phyloP scores from a whole-genome alignment of 2,797 vertebrate species.

The Notolepis coatsorum region DNA sequence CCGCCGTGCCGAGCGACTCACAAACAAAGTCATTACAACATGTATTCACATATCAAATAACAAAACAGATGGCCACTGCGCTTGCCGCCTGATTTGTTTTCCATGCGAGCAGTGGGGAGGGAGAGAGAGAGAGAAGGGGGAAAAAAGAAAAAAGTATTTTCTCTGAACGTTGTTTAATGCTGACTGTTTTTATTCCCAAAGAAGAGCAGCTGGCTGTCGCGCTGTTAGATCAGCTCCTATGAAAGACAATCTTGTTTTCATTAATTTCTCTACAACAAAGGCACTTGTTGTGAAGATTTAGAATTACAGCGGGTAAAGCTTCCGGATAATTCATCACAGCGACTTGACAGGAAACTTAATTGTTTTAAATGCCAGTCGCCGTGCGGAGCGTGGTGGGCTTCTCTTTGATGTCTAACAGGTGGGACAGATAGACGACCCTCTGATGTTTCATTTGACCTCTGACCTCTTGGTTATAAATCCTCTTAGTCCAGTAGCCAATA shows the following conservation, averaged over 20 bases:
- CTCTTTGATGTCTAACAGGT: conserved; percentile 82
- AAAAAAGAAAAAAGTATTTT: conserved; percentile 92
- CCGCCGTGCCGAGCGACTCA: conserved; percentile 97
- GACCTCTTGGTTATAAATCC: conserved; percentile 70
- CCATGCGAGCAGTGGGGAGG: conserved; percentile 90
- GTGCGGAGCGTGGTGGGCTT: conserved; percentile 69
- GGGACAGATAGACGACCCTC: conserved; percentile 74
- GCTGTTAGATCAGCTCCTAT: conserved; percentile 99
- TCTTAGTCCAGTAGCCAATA: conserved; percentile 64
- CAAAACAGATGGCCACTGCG: conserved; percentile 99
- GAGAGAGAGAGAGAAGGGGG: conserved; percentile 82
- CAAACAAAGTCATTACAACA: conserved; percentile 99
- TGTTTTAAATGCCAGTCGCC: conserved; percentile 98
- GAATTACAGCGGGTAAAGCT: conserved; percentile 97
- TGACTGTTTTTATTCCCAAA: conserved; percentile 97
- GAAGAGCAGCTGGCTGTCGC: conserved; percentile 99
- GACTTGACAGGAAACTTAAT: conserved; percentile 97
- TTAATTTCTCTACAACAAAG: conserved; percentile 99
- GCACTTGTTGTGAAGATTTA: conserved; percentile 99
- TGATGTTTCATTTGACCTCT: conserved; percentile 73
- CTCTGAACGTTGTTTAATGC: conserved; percentile 99
- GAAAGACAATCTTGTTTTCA: conserved; percentile 99
- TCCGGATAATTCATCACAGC: conserved; percentile 99
- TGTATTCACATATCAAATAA: conserved; percentile 99
- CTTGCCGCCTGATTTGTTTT: conserved; percentile 97